Percentiles rank a stretch among this genome's conserved stretches.
Evolutionary conservation across 2,888 invertebrate genomes (phyloP).

Genomic region (Acanthopleura granulata): DNA sequence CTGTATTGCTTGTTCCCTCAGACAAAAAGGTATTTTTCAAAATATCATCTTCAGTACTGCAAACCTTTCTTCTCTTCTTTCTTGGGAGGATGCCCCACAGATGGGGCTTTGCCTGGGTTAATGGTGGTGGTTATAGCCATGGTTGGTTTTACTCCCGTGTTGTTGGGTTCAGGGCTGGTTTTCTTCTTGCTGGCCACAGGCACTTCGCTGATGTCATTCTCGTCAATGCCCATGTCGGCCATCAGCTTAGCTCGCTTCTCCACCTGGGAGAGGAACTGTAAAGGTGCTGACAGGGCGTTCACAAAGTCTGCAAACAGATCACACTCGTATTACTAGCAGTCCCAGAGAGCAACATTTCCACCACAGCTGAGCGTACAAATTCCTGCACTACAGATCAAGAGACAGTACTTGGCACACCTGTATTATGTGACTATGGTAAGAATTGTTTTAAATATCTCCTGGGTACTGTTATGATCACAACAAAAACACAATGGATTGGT

Average conservation of each 20-base stretch:
- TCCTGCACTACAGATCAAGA: too few relatives aligned
- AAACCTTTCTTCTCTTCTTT: slow-evolving; percentile 48
- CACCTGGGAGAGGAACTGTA: slow-evolving; percentile 83
- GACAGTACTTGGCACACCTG: too few relatives aligned
- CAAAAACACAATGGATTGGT: too few relatives aligned
- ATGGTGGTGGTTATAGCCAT: slow-evolving; percentile 20
- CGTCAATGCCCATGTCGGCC: slow-evolving; percentile 90
- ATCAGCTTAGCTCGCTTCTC: slow-evolving; percentile 91
- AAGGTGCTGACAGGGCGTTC: slow-evolving; percentile 95
- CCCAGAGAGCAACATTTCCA: too few relatives aligned
- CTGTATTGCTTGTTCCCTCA: too few relatives aligned
- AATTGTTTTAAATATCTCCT: too few relatives aligned
- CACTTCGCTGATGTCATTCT: slow-evolving; percentile 65
- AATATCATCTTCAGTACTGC: background rate
- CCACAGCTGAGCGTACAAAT: too few relatives aligned
- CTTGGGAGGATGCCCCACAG: slow-evolving; percentile 31
- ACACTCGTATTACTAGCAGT: too few relatives aligned
- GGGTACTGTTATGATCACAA: too few relatives aligned
- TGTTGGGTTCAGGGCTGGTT: slow-evolving; percentile 15
- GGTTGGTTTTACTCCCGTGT: slow-evolving; percentile 25
- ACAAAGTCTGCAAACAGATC: slow-evolving; percentile 83
- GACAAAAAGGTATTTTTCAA: background rate
- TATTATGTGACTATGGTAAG: too few relatives aligned
- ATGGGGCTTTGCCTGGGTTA: slow-evolving; percentile 3
- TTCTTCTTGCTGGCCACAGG: slow-evolving; percentile 41